phyloP scores from a whole-genome alignment of 2,797 vertebrate species.

The Zalophus californianus region DNA sequence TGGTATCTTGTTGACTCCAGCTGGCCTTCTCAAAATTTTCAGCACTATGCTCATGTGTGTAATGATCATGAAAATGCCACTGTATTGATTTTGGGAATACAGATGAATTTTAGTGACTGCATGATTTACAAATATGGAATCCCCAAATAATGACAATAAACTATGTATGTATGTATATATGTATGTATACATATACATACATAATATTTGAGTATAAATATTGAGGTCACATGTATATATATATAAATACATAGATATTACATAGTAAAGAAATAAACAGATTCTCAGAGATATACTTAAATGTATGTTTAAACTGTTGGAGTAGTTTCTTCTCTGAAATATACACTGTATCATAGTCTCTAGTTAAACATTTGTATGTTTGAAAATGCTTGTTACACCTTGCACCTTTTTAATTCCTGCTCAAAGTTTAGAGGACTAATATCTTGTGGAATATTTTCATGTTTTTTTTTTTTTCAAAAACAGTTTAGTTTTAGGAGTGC shows the following conservation, averaged over 20 bases:
- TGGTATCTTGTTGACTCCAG: background rate
- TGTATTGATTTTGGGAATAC: constrained; percentile 1
- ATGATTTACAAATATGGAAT: background rate
- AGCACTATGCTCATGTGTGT: background rate
- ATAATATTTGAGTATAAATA: no score
- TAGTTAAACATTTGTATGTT: background rate
- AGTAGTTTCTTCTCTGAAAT: constrained; percentile 38
- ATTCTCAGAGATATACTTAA: background rate
- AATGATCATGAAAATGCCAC: background rate
- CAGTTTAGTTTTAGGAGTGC: constrained; percentile 31
- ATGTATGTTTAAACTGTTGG: background rate
- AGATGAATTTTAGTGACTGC: constrained; percentile 23
- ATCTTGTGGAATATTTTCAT: background rate
- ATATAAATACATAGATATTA: background rate
- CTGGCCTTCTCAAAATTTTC: background rate
- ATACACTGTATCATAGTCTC: background rate
- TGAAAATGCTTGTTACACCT: constrained; percentile 55
- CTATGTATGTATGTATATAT: background rate
- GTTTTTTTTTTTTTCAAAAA: constrained; percentile 5
- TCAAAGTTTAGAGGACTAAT: constrained; percentile 32
- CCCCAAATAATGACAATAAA: background rate
- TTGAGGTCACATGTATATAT: background rate
- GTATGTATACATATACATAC: background rate
- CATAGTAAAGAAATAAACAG: background rate
- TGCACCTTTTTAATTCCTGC: constrained; percentile 20